Base-by-base conservation (phyloP, 1,140 invertebrate genomes). In the Palaemon carinicauda region DNA sequence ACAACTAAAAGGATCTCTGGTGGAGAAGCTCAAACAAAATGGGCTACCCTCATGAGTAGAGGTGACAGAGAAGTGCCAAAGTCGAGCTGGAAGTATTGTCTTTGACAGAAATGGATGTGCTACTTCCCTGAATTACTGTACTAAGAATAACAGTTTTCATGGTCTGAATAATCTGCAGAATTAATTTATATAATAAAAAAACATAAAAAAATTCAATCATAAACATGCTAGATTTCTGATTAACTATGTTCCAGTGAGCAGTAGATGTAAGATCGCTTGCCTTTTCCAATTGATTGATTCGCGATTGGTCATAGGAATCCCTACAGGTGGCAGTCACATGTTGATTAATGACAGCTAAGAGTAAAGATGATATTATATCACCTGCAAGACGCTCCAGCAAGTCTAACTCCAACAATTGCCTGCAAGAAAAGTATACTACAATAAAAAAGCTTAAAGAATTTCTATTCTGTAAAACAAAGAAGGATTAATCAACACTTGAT, bases 221-320 rank as follows among this genome's bases (percentile, higher is more conserved):
- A 41, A 41, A 41, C 3, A 7, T 1, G 41, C n/a, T 19, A 17
- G 3, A 56, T 21, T 21, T 19, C 53, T 14, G 0, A 21, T 15
- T 19, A 41, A 14, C 29, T 19, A 3, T 80, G n/a, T 33, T 19
- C 29, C 15, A 33, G 24, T 1, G 4, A 4, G 27, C 15, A 29
- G 41, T 19, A 69, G 2, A 60, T 24, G 10, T 53, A 7, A 10
- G 7, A 75, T 9, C 1, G 50, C 52, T 33, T 52, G 80, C 84
- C 84, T 87, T 87, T 52, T 87, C 84, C 14, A 87, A 27, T 21
- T 87, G 84, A 15, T 21, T 80, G 21, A 87, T 87, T 15, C 84
- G 78, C 7, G 84, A 87, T 69, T 87, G 84, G 21, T 87, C 84
- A 56, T 87, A 87, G 24, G 84, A 87, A 65, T 87, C 78, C 12